These are phyloP conservation scores for Acanthurus tractus DNA, from an alignment of 2,797 vertebrate genomes.

Conservation along the genomic window DNA sequence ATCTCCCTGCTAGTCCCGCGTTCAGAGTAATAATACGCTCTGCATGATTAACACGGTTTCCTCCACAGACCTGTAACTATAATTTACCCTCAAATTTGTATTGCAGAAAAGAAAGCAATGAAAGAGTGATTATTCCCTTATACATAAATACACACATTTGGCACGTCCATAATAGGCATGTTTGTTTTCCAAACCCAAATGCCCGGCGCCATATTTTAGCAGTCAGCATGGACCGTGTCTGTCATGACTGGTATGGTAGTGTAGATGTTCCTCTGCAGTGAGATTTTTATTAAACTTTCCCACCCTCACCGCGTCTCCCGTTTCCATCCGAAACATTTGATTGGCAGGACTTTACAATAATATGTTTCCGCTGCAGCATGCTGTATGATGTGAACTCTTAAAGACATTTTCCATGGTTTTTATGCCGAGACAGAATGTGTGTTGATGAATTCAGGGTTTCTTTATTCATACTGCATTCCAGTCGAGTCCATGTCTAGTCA, in stretches of 20 bases:
- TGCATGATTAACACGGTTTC: conserved; percentile 75
- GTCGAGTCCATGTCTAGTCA: not conserved
- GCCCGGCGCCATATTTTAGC: conserved; percentile 64
- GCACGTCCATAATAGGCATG: conserved; percentile 68
- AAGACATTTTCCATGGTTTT: conserved; percentile 60
- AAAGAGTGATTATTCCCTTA: conserved; percentile 79
- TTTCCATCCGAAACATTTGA: conserved; percentile 68
- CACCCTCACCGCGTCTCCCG: conserved; percentile 51
- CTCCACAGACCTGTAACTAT: conserved; percentile 73
- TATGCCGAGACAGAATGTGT: conserved; percentile 22
- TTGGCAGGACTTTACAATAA: conserved; percentile 66
- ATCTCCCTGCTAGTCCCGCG: conserved; percentile 45
- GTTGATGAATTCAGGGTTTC: conserved; percentile 40
- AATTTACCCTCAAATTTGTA: conserved; percentile 79
- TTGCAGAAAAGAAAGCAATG: conserved; percentile 79
- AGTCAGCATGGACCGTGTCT: conserved; percentile 54
- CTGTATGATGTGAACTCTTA: conserved; percentile 54
- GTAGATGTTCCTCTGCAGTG: conserved; percentile 59
- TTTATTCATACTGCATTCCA: conserved; percentile 44
- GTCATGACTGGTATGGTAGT: conserved; percentile 51
- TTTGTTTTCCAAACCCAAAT: conserved; percentile 79
- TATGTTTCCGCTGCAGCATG: conserved; percentile 50
- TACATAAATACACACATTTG: conserved; percentile 79
- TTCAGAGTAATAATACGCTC: conserved; percentile 72
- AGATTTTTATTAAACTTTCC: conserved; percentile 75